These are phyloP conservation scores for Ceratosolen fusciceps DNA, from an alignment of 1,140 invertebrate genomes.

Conservation along the genomic window DNA sequence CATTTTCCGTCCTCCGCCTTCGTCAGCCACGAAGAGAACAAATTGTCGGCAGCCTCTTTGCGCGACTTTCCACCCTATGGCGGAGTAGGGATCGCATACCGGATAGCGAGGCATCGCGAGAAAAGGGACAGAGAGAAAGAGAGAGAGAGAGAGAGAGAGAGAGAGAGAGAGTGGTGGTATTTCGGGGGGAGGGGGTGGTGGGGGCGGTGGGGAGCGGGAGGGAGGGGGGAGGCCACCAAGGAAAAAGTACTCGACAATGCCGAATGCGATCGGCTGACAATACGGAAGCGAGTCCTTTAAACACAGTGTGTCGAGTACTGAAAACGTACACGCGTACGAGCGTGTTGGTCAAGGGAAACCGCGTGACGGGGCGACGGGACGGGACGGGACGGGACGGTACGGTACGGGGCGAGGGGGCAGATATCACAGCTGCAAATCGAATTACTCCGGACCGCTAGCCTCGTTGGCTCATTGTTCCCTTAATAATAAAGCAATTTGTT, in stretches of 20 bases:
- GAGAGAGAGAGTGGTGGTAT: not conserved
- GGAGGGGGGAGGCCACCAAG: conserved; percentile 2
- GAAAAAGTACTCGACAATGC: conserved; percentile 40
- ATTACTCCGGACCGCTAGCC: conserved; percentile 36
- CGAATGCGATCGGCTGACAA: conserved; percentile 43
- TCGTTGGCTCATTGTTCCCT: conserved; percentile 45
- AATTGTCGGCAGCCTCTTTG: conserved; percentile 18
- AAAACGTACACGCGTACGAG: not conserved
- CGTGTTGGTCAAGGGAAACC: not conserved
- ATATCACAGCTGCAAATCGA: conserved; percentile 39
- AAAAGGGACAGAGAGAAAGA: not conserved
- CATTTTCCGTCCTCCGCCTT: not conserved
- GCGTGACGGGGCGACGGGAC: too few species aligned
- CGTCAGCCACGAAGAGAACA: conserved; percentile 10
- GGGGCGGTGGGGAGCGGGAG: not conserved
- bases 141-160: not conserved
- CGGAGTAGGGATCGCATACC: too few species aligned
- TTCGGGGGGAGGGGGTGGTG: too few species aligned
- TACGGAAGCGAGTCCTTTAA: conserved; percentile 44
- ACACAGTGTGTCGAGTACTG: not conserved
- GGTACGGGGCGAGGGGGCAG: conserved; percentile 25
- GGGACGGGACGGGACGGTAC: conserved; percentile 10
- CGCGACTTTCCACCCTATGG: too few species aligned
- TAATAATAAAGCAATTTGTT: conserved; percentile 46
- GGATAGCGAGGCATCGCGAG: too few species aligned